phyloP scores from a whole-genome alignment of 2,797 vertebrate genomes.

The Hemitrygon akajei region DNA sequence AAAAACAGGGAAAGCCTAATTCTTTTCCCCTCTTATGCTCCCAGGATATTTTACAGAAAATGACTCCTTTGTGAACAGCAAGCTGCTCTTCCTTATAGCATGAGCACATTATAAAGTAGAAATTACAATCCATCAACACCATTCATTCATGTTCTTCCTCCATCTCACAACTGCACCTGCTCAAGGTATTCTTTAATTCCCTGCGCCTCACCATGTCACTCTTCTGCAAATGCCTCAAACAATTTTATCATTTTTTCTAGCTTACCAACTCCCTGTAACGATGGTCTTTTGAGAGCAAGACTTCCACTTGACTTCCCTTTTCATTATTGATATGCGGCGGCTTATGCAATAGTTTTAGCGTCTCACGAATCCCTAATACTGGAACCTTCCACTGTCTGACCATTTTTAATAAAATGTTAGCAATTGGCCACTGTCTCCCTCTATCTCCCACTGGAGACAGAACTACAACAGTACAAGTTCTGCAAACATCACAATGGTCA shows the following conservation, averaged over 20 bases:
- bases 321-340: neutral
- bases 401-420: neutral
- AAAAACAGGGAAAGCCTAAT: neutral
- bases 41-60: neutral
- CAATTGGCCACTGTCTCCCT: neutral
- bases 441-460: neutral
- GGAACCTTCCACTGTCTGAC: neutral
- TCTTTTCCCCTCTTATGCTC: neutral
- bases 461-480: neutral
- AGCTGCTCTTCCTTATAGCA: neutral
- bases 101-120: neutral
- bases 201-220: neutral
- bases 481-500: neutral
- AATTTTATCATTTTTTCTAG: too few species aligned
- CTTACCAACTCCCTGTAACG: neutral
- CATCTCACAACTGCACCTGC: neutral
- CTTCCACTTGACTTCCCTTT: constrained; percentile 3
- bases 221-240: neutral
- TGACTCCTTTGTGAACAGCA: neutral
- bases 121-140: neutral
- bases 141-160: neutral
- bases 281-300: neutral
- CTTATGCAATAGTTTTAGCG: too few species aligned
- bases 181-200: neutral
- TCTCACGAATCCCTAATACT: neutral